Base-by-base conservation (phyloP, 2,113 vertebrate genomes). In the Sturnira hondurensis region DNA sequence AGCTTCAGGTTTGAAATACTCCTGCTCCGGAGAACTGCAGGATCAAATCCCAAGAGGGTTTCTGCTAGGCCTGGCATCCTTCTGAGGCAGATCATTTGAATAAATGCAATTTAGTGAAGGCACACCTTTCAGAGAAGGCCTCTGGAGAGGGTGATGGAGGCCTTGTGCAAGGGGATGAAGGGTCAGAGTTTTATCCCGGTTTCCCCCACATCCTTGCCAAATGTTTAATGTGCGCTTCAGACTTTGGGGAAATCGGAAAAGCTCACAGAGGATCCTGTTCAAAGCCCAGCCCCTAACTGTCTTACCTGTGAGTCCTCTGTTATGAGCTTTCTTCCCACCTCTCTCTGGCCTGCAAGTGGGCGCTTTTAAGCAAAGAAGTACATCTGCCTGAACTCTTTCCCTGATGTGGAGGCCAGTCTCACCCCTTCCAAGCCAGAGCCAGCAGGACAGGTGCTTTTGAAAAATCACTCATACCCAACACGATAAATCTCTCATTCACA, bases 21-120 rank as follows among this genome's bases (percentile, higher is more conserved):
- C 96, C 93, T 24, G 68, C 94, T 96, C 92, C 0, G 0, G 74
- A 92, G 86, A 96, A 83, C 92, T 84, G 61, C 50, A 94, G 91
- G 96, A 97, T 98, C 95, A 70, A 97, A 87, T 94, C 96, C 95
- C 95, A 71, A 47, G 94, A 93, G 96, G 70, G 38, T 83, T 89
- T 96, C 94, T 84, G 68, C 77, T 20, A 16, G 45, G 77, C 65
- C 86, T 95, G 96, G 81, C 94, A 77, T 84, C 68, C 77, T 97
- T 97, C 94, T 88, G 93, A 96, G 94, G 95, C 92, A 90, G 54
- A 81, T 88, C 56, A 96, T 97, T 97, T 98, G 96, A 97, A 97
- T 97, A 97, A 97, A 97, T 93, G 77, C 86, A 93, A 96, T 95
- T 94, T 96, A 88, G 77, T 43, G 86, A 97, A 96, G 54, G 88